Evolutionary conservation across 2,888 invertebrate genomes (phyloP), one percentile per base, ranked within the genome.

Genomic region (Cheilosia pagana): DNA sequence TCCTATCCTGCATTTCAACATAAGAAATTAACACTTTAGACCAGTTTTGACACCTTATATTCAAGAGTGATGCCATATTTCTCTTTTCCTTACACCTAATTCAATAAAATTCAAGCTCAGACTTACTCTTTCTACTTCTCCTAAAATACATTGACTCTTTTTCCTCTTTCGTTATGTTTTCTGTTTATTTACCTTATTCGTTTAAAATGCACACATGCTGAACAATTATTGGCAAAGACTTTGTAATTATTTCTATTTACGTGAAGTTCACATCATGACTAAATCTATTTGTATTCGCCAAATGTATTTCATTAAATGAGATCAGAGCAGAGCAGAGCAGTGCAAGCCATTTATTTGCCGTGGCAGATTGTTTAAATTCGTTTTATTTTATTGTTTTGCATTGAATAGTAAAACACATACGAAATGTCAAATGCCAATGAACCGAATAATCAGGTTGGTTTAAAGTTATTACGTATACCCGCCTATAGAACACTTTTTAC

Each of bases 401-500:
- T 19, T 14, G 14, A 14, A 19, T n/a, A 63, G 28, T 2, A 23
- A 52, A 53, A 16, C 19, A 10, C 12, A 50, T 28, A 19, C 12
- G 1, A 71, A 71, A 82, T 82, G 77, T 77, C 81, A 82, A 71
- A 28, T 62, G 55, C 25, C 39, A 67, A 39, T 72, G 81, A 65
- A 53, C 65, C 53, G 67, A 35, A 16, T 31, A 31, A 19, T 19
- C 53, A 82, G 81, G 81, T 81, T 71, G 31, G 77, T 74, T 48
- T 60, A 28, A 14, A 43, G 14, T 16, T 1, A 35, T 3, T 35
- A 28, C 28, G 10, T 35, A 2, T 31, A 31, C 35, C 12, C 10
- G 3, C 31, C 31, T 35, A 35, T 35, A 41, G 8, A 28, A 7
- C 21, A 12, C 21, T 43, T n/a, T n/a, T n/a, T n/a, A n/a, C 19